phyloP scores from a whole-genome alignment of 1,140 invertebrate genomes.

The Cydia fagiglandana region DNA sequence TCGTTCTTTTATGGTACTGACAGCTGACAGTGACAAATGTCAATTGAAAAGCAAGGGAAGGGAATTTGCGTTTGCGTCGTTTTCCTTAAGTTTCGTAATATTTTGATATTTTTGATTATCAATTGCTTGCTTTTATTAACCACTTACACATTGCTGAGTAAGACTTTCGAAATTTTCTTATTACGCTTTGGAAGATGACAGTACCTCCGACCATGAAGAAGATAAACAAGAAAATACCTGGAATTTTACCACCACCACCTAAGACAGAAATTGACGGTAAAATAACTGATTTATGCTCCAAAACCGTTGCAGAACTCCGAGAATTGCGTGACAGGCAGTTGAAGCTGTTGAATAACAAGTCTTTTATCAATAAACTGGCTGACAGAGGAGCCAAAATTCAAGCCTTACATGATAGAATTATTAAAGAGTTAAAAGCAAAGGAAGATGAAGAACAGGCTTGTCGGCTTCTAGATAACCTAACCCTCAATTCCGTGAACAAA shows the following conservation, averaged over 20 bases:
- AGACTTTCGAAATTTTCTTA: neutral
- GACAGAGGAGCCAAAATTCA: conserved; percentile 85
- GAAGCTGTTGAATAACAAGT: conserved; percentile 67
- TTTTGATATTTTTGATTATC: neutral
- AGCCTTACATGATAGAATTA: conserved; percentile 79
- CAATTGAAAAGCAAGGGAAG: neutral
- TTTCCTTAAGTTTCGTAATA: neutral
- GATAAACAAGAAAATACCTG: conserved; percentile 63
- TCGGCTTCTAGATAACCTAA: conserved; percentile 81
- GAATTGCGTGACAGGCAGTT: conserved; percentile 64
- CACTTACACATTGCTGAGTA: neutral
- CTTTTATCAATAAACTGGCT: conserved; percentile 79
- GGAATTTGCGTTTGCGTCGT: neutral
- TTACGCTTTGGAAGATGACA: conserved; percentile 39
- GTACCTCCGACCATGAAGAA: conserved; percentile 56
- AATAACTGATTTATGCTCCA: conserved; percentile 60
- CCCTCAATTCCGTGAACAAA: conserved; percentile 80
- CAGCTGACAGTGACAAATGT: neutral
- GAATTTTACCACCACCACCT: conserved; percentile 57
- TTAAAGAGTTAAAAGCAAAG: conserved; percentile 78
- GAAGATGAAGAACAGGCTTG: conserved; percentile 81
- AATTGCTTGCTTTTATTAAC: neutral
- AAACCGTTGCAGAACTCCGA: conserved; percentile 56
- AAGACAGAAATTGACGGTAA: conserved; percentile 71
- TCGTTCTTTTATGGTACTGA: neutral